Evolutionary conservation across 2,797 vertebrate species (phyloP), one percentile per base, ranked within the genome.

Genomic region (Pseudochirops corinnae): DNA sequence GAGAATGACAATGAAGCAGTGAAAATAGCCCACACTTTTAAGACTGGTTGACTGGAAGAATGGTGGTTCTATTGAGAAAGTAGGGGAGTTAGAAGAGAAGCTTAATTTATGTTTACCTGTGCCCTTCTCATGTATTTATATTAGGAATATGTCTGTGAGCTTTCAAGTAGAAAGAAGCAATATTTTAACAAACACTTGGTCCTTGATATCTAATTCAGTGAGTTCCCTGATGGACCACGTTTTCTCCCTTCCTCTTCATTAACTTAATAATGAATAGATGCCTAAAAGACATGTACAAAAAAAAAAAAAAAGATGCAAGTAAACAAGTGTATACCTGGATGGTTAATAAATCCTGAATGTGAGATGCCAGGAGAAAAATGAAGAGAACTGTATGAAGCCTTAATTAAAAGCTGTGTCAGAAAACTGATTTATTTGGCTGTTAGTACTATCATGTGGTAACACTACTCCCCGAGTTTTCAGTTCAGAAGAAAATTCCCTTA

Each of bases 401-500:
- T 92, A 92, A 60, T 92, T 58, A 91, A 91, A 91, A 91, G 31
- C 57, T 10, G 52, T 57, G 46, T n/a, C 53, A 91, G 74, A 39
- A 92, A 55, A 57, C 0, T 24, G 5, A 74, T 39, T 56, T 55
- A 46, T 24, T 92, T 55, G n/a, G 21, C 5, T 28, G 5, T 90
- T 94, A 74, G 60, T 50, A 90, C 28, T 82, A 82, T 50, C 60
- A 9, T 31, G 31, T 95, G n/a, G 52, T 53, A 67, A 93, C 9
- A 31, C 62, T 74, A 24, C 14, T 56, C 60, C 26, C 58, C 57
- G 56, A 0, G 33, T 50, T 14, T 28, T 58, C n/a, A 91, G 74
- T 74, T 91, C 16, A 52, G 16, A 91, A 91, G 74, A 94, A 95
- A 92, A 13, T 74, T 53, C 39, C 31, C 57, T 58, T 96, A 13